A percentile compares a stretch with the other conserved stretches of the same genome.
These are phyloP conservation scores for Tetraodon nigroviridis DNA, from an alignment of 2,113 vertebrate genomes.

Conservation along the genomic window DNA sequence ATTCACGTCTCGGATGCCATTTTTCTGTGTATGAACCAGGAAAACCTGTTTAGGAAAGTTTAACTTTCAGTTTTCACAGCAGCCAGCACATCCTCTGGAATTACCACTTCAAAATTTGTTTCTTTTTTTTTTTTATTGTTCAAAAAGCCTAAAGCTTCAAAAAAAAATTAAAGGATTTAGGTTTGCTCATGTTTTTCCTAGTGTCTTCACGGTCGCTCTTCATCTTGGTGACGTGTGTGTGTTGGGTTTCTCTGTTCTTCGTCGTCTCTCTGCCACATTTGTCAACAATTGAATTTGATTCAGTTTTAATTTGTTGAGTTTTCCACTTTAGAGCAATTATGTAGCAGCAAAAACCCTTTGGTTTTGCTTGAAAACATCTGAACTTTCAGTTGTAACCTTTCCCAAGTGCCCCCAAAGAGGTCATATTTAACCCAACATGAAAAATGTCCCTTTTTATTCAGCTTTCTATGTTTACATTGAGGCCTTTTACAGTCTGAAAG, in stretches of 20 bases:
- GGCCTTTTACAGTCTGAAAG: not conserved
- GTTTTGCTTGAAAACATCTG: constrained; percentile 21
- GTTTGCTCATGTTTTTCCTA: constrained; percentile 31
- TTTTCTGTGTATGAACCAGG: too few relatives aligned
- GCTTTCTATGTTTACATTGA: not conserved
- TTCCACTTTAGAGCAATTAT: constrained; percentile 4
- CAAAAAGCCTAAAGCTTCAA: constrained; percentile 10
- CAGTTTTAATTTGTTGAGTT: not conserved
- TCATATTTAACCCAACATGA: not conserved
- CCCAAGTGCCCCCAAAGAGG: not conserved
- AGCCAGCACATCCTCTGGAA: constrained; percentile 6
- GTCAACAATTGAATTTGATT: not conserved
- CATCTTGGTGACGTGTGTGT: not conserved
- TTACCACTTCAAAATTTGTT: constrained; percentile 6
- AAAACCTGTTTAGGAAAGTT: too few relatives aligned
- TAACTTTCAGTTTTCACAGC: too few relatives aligned
- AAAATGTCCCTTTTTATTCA: not conserved
- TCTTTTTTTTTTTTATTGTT: constrained; percentile 26
- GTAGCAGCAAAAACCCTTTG: constrained; percentile 25
- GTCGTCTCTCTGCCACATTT: not conserved
- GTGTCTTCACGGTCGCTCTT: constrained; percentile 13
- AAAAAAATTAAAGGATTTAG: constrained; percentile 34
- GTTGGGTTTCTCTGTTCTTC: constrained; percentile 39
- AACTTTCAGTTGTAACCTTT: constrained; percentile 12
- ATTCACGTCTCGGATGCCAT: too few relatives aligned